Base-by-base conservation (phyloP, 2,888 invertebrate species). In the Keiferia lycopersicella region DNA sequence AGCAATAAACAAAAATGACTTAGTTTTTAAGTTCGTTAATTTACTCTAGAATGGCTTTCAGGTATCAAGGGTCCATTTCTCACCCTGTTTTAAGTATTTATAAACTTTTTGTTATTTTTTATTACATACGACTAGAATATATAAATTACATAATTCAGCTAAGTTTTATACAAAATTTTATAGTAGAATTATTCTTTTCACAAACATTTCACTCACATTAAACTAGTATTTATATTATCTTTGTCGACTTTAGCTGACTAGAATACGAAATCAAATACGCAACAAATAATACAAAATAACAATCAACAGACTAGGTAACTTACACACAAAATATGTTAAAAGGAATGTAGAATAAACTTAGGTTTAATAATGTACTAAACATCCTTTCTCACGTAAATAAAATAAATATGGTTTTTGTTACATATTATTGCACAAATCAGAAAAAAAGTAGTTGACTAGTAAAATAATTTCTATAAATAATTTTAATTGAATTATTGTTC, bases 341-440 rank as follows among this genome's bases (percentile, higher is more conserved):
- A 63, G 58, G 63, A 63, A 59, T 60, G 59, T 60, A 26, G 39
- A 11, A 45, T 53, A 48, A 48, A 53, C 6, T 50, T 50, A 18
- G 50, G 45, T 45, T 50, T 34, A 45, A 58, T 57, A 58, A 26
- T 30, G 7, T 53, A 1, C 7, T 62, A 53, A 53, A 62, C 38
- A 59, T 41, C 12, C n/a, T 39, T 56, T 38, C 20, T 30, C 18
- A n/a, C 53, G 45, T 56, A 62, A 34, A 34, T n/a, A 59, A 76
- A 79, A 75, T 74, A 72, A 79, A 71, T 74, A 77, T 70, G 74
- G 64, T 64, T 67, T 70, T 71, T 68, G 73, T 62, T 60, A 59
- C 6, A 60, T 61, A 65, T 68, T 66, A 68, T 67, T 67, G 67
- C 65, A 67, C 67, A 39, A 59, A 65, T 39, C 6, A 50, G 51